phyloP scores from a whole-genome alignment of 2,113 vertebrate species.

The Scartelaos histophorus region DNA sequence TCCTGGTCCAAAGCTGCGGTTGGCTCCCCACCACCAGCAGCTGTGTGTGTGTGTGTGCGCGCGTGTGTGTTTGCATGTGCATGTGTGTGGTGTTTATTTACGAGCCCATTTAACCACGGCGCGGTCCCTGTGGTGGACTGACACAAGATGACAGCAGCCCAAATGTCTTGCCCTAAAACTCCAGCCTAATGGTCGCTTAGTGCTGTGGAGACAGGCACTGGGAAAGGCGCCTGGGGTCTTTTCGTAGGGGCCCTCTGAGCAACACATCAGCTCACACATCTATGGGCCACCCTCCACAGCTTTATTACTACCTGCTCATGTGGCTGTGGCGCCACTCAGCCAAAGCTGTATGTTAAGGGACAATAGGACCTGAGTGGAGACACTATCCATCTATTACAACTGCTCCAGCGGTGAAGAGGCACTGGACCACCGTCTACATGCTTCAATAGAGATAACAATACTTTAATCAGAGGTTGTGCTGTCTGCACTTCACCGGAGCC shows the following conservation, averaged over 20 bases:
- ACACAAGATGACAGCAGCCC: slow-evolving; percentile 77
- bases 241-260: slow-evolving; percentile 72
- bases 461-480: slow-evolving; percentile 43
- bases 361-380: slow-evolving; percentile 52
- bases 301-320: slow-evolving; percentile 74
- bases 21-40: slow-evolving; percentile 56
- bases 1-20: slow-evolving; percentile 69
- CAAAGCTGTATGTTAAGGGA: slow-evolving; percentile 52
- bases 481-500: slow-evolving; percentile 21
- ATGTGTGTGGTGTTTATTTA: slow-evolving; percentile 79
- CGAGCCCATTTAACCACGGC: slow-evolving; percentile 76
- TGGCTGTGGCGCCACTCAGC: slow-evolving; percentile 70
- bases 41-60: slow-evolving; percentile 34
- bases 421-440: slow-evolving; percentile 29
- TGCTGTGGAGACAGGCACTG: slow-evolving; percentile 68
- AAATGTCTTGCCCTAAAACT: slow-evolving; percentile 77
- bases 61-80: not conserved
- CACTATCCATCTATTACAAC: slow-evolving; percentile 47
- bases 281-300: slow-evolving; percentile 64
- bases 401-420: slow-evolving; percentile 44
- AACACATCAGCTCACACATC: slow-evolving; percentile 76
- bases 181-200: slow-evolving; percentile 72
- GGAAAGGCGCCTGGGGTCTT: slow-evolving; percentile 74
- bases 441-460: slow-evolving; percentile 25
- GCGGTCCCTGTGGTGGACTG: slow-evolving; percentile 76